phyloP scores from a whole-genome alignment of 2,888 invertebrate genomes.

The Netelia melanura region DNA sequence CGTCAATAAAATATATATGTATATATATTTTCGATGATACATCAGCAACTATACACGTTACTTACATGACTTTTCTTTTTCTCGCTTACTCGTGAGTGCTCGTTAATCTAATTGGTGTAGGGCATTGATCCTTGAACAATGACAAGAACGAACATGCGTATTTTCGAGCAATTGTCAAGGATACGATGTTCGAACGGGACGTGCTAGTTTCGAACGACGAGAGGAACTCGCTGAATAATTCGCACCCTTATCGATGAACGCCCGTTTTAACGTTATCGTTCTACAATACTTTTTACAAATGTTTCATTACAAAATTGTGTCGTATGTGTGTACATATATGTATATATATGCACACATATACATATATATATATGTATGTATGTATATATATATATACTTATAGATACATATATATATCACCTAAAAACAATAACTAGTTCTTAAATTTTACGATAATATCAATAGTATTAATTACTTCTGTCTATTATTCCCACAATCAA shows the following conservation, averaged over 20 bases:
- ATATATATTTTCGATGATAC: conserved; percentile 71
- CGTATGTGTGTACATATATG: conserved; percentile 51
- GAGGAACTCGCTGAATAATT: conserved; percentile 14
- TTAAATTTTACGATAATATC: conserved; percentile 51
- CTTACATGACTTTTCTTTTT: conserved; percentile 47
- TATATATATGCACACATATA: conserved; percentile 46
- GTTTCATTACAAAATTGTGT: conserved; percentile 73
- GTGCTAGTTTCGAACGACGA: conserved; percentile 26
- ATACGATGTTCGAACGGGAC: conserved; percentile 11
- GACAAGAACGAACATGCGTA: conserved; percentile 3
- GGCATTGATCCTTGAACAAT: conserved; percentile 32
- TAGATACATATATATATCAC: conserved; percentile 57
- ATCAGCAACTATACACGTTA: conserved; percentile 63
- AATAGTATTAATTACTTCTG: conserved; percentile 30
- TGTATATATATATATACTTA: conserved; percentile 21
- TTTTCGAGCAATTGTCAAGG: not conserved
- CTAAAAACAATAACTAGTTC: conserved; percentile 67
- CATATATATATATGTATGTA: conserved; percentile 42
- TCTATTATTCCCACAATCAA: conserved; percentile 11
- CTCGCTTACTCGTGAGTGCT: conserved; percentile 61
- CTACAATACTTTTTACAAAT: conserved; percentile 70
- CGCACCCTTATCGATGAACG: conserved; percentile 37
- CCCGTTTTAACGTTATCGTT: conserved; percentile 49
- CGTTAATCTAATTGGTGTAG: conserved; percentile 67
- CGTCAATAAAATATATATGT: conserved; percentile 78